phyloP scores from a whole-genome alignment of 1,140 invertebrate species.

The Philotrypesis tridentata region DNA sequence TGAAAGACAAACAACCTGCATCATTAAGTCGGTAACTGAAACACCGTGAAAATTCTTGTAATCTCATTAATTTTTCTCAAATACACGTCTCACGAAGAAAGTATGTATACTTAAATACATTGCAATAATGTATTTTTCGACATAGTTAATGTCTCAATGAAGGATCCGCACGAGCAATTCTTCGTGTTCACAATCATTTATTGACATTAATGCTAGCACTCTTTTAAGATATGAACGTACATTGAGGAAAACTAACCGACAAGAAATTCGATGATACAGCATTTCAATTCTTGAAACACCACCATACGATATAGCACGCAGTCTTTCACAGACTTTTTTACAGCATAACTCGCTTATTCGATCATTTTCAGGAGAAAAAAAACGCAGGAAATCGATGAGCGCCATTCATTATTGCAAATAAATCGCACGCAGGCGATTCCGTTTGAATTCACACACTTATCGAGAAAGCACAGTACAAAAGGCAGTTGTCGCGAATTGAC shows the following conservation, averaged over 20 bases:
- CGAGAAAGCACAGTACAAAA: conserved; percentile 46
- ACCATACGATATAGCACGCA: background rate
- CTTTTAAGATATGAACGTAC: background rate
- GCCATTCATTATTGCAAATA: conserved; percentile 39
- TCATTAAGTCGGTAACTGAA: background rate
- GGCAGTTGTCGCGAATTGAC: conserved; percentile 48
- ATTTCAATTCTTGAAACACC: background rate
- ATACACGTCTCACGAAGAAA: background rate
- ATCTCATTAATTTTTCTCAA: background rate
- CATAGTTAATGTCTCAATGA: no score
- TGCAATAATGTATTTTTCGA: no score
- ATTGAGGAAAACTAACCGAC: background rate
- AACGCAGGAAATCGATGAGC: conserved; percentile 22
- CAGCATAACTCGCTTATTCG: conserved; percentile 19
- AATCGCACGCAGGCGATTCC: conserved; percentile 6
- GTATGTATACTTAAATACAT: no score
- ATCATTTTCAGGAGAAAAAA: conserved; percentile 36
- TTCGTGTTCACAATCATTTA: no score
- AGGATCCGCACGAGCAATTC: no score
- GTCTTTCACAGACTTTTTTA: background rate
- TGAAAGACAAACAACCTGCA: background rate
- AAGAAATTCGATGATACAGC: background rate
- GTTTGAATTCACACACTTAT: conserved; percentile 40
- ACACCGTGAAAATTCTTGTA: background rate
- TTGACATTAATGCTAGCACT: background rate